Percentiles rank a stretch among this genome's conserved stretches.
Conservation (phyloP, 2,888 invertebrate species). For the Rambutsinella grinnellia region DNA sequence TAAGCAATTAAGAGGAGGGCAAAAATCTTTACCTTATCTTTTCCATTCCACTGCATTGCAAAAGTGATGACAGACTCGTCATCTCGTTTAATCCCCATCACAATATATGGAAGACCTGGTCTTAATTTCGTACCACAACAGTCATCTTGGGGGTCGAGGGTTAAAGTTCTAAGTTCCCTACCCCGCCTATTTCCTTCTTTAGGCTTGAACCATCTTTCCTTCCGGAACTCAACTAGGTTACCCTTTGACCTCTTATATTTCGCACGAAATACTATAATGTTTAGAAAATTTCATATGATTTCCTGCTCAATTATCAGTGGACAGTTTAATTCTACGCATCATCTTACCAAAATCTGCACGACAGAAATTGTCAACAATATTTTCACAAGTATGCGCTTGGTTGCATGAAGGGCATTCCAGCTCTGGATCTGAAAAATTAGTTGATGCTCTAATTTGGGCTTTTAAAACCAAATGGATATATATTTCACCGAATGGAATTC, state of each 20-base stretch:
- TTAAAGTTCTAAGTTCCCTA: conserved; percentile 67
- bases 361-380: conserved; percentile 75
- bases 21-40: conserved; percentile 67
- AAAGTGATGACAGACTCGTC: conserved; percentile 68
- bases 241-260: conserved; percentile 68
- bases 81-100: conserved; percentile 69
- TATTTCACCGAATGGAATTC: no score
- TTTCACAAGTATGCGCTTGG: conserved; percentile 75
- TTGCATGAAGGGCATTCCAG: conserved; percentile 72
- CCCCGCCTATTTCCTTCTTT: conserved; percentile 66
- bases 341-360: conserved; percentile 72
- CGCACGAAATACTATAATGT: conserved; percentile 68
- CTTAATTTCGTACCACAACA: conserved; percentile 69
- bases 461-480: conserved; percentile 11
- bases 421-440: conserved; percentile 64
- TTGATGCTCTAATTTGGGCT: background rate
- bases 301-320: background rate
- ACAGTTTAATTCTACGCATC: no score
- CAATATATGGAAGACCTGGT: conserved; percentile 68
- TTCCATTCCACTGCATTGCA: conserved; percentile 70
- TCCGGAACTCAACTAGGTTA: conserved; percentile 68
- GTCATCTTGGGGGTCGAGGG: conserved; percentile 68
- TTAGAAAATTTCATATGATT: background rate
- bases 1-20: background rate
- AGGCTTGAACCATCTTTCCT: conserved; percentile 67